These are phyloP conservation scores for Cromileptes altivelis DNA, from an alignment of 2,113 vertebrate genomes.

Conservation along the genomic window DNA sequence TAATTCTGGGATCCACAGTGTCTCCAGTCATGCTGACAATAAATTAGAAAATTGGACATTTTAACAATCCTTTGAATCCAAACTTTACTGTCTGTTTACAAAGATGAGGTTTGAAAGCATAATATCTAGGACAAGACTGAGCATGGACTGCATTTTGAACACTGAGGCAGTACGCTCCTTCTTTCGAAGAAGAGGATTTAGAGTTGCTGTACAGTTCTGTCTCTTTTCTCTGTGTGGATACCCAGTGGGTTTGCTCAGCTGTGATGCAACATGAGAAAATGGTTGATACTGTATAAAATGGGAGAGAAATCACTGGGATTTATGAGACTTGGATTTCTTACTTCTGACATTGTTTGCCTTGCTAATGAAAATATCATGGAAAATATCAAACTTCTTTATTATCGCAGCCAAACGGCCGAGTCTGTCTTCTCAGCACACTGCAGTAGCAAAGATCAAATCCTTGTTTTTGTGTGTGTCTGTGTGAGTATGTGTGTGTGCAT, in stretches of 20 bases:
- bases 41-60: not conserved
- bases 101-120: not conserved
- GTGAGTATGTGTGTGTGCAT: constrained; percentile 27
- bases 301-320: constrained; percentile 19
- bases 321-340: constrained; percentile 24
- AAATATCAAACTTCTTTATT: constrained; percentile 40
- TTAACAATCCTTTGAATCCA: not conserved
- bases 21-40: not conserved
- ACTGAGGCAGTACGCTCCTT: not conserved
- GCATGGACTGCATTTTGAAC: not conserved
- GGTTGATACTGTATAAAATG: not conserved
- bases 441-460: constrained; percentile 18
- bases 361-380: constrained; percentile 32
- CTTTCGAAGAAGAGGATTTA: not conserved
- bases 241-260: constrained; percentile 23
- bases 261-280: constrained; percentile 45
- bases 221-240: not conserved
- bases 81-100: not conserved
- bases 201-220: not conserved
- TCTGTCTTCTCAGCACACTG: constrained; percentile 2
- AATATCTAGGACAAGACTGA: not conserved
- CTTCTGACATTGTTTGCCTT: constrained; percentile 11
- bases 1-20: not conserved
- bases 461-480: constrained; percentile 17
- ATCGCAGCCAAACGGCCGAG: not conserved